These are phyloP conservation scores for Eciton burchellii DNA, from an alignment of 1,140 invertebrate genomes.

Conservation along the genomic window DNA sequence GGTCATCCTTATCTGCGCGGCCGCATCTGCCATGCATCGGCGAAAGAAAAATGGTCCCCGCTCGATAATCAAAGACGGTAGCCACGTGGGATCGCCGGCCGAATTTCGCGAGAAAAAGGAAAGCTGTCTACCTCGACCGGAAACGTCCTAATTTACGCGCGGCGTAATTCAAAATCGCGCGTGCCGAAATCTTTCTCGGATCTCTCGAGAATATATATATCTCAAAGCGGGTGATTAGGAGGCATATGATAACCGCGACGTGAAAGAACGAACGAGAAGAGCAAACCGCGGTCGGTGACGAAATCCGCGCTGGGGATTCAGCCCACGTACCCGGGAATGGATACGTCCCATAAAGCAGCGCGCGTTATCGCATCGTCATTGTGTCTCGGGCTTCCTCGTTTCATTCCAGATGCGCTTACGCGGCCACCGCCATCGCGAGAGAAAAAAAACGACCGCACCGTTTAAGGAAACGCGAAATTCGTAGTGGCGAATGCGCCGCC, in stretches of 20 bases:
- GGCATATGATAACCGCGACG: not conserved
- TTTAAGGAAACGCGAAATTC: constrained; percentile 58
- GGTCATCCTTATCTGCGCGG: constrained; percentile 77
- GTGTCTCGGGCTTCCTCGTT: constrained; percentile 57
- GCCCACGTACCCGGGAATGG: constrained; percentile 60
- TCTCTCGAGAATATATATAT: not conserved
- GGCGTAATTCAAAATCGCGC: constrained; percentile 27
- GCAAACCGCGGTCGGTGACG: constrained; percentile 25
- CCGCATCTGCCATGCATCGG: constrained; percentile 68
- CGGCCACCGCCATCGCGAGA: not conserved
- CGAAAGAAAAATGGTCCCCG: constrained; percentile 75
- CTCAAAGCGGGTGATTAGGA: not conserved
- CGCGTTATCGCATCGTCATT: constrained; percentile 68
- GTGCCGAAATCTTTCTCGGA: constrained; percentile 5
- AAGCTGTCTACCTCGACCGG: not conserved
- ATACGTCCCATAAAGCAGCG: constrained; percentile 62
- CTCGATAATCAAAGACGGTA: constrained; percentile 78
- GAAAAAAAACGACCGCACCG: constrained; percentile 24
- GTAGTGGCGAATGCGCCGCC: not conserved
- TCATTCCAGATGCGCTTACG: constrained; percentile 52
- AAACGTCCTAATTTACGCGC: not conserved
- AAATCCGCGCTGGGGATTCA: constrained; percentile 47
- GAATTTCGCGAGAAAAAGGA: constrained; percentile 21
- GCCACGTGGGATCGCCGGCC: constrained; percentile 51
- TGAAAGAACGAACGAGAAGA: not conserved